phyloP scores from a whole-genome alignment of 2,888 invertebrate species.

The Erebia aethiops region DNA sequence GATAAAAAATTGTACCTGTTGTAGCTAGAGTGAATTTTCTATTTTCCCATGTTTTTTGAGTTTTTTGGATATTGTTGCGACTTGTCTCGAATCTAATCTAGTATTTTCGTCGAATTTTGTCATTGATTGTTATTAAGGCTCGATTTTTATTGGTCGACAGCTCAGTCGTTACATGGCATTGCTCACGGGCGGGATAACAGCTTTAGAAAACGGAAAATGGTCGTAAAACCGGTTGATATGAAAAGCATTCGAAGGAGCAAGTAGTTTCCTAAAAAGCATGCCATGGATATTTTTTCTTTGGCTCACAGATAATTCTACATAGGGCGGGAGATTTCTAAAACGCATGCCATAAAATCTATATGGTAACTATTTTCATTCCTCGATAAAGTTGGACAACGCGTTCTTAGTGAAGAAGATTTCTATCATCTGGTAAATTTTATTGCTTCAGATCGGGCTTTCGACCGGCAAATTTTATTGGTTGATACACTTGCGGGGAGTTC shows the following conservation, averaged over 20 bases:
- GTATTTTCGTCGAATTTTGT: constrained; percentile 46
- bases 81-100: constrained; percentile 46
- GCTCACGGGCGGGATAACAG: not conserved
- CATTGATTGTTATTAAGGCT: constrained; percentile 32
- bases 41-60: constrained; percentile 50
- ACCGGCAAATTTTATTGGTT: not conserved
- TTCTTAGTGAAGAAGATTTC: too few species aligned
- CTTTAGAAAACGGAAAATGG: too few species aligned
- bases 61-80: constrained; percentile 69
- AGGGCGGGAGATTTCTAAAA: too few species aligned
- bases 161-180: not conserved
- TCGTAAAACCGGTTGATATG: too few species aligned
- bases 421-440: too few species aligned
- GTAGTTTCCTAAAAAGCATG: too few species aligned
- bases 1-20: constrained; percentile 67
- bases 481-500: not conserved
- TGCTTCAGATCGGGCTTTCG: not conserved
- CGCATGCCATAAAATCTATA: too few species aligned
- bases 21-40: constrained; percentile 80
- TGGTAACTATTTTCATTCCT: too few species aligned
- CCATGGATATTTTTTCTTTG: too few species aligned
- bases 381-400: too few species aligned
- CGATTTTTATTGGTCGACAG: not conserved
- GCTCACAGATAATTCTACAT: too few species aligned
- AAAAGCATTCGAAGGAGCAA: too few species aligned